Evolutionary conservation across 2,888 invertebrate species (phyloP), one percentile per base, ranked within the genome.

Genomic region (Gymnosoma rotundatum): DNA sequence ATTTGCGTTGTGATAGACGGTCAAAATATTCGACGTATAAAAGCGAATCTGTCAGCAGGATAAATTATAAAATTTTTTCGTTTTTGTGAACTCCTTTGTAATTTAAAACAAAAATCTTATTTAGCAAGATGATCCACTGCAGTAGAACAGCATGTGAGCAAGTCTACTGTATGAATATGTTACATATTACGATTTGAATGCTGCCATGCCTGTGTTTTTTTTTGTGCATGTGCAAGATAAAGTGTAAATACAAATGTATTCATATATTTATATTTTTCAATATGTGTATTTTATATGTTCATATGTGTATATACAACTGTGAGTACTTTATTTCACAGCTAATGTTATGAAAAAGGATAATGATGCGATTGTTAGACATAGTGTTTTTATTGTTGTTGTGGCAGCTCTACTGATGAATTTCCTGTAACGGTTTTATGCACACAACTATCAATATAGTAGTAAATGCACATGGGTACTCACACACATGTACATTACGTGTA

Each of bases 331-430:
- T 70, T 54, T 54, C 63, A 70, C 74, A 80, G 80, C 80, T 81
- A 84, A 84, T 84, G 52, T 78, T 84, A 69, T 84, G 81, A 78
- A 78, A 58, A 78, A 84, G 78, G 73, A 84, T 84, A 84, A 84
- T 81, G 84, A 84, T 84, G 84, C 54, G 70, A 84, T 84, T 81
- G 84, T 81, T 84, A 61, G 50, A 74, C 45, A 66, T 78, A 58
- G 36, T 73, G 76, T 18, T 25, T 50, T 56, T 64, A 25, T 56
- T 64, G 64, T 75, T 72, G 60, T 70, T 74, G 78, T 74, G 66
- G 60, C 74, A 78, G 69, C 74, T 78, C 70, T 78, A 78, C 84
- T 84, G 84, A 84, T 81, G 84, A 84, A 84, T 84, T 84, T 84
- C 84, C 84, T 84, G 81, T 66, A 74, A 82, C 78, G 73, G 78